Conservation (phyloP, 2,797 vertebrate genomes). For the Carcharodon carcharias region DNA sequence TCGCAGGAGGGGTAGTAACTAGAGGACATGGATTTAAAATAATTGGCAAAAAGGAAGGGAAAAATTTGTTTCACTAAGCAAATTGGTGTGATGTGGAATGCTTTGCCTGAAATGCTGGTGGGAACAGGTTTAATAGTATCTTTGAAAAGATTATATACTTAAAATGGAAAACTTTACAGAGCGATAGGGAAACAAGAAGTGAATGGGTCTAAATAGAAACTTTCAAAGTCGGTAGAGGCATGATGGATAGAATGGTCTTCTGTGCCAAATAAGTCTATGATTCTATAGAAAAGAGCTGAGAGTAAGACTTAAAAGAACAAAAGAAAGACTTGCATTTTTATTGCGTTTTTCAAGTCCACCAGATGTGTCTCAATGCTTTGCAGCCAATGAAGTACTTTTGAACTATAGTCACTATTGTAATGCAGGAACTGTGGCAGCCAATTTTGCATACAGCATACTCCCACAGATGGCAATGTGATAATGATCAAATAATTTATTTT, state of each 20-base stretch:
- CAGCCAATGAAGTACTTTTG: neutral
- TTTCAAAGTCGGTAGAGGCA: too few relatives aligned
- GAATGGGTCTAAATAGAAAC: neutral
- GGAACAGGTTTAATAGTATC: neutral
- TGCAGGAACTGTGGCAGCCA: neutral
- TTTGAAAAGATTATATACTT: neutral
- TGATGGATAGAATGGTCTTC: neutral
- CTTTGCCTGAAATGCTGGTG: neutral
- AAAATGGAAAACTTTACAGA: neutral
- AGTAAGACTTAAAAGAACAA: too few relatives aligned
- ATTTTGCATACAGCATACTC: neutral
- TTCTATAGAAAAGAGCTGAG: neutral
- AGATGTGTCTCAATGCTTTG: too few relatives aligned
- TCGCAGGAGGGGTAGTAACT: neutral
- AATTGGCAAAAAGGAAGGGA: neutral
- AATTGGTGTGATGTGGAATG: neutral
- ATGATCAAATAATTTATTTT: too few relatives aligned
- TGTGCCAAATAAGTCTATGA: neutral
- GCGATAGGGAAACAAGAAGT: too few relatives aligned
- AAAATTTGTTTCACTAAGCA: neutral
- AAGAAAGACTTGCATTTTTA: too few relatives aligned
- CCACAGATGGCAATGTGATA: neutral
- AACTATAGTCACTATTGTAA: neutral
- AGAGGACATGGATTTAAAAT: neutral
- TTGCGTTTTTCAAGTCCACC: too few relatives aligned